Percentiles rank a stretch among this genome's conserved stretches.
These are phyloP conservation scores for Deilephila porcellus DNA, from an alignment of 2,888 invertebrate genomes.

Conservation along the genomic window DNA sequence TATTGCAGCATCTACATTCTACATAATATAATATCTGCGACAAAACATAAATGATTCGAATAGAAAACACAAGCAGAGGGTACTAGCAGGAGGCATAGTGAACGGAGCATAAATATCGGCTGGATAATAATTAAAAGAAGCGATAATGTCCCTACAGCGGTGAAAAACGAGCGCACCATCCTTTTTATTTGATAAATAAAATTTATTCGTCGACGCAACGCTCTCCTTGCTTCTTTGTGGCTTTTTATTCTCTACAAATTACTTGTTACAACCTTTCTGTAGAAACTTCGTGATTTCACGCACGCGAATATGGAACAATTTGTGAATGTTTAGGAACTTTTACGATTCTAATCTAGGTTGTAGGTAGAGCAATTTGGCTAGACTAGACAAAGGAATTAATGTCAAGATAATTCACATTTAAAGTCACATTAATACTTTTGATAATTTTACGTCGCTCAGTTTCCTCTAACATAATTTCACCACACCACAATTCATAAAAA, in stretches of 20 bases:
- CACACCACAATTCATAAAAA: no score
- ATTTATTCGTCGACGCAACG: constrained; percentile 77
- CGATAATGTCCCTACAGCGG: constrained; percentile 81
- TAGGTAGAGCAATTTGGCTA: not conserved
- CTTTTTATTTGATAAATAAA: constrained; percentile 85
- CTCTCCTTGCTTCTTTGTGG: constrained; percentile 68
- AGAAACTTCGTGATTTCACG: constrained; percentile 33
- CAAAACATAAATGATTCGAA: constrained; percentile 4
- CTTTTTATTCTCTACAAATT: constrained; percentile 65
- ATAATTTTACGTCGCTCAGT: not conserved
- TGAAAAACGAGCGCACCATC: constrained; percentile 83
- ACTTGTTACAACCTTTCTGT: constrained; percentile 55
- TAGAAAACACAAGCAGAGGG: constrained; percentile 23
- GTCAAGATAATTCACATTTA: not conserved
- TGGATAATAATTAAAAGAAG: constrained; percentile 85
- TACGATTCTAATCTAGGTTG: not conserved
- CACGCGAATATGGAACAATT: not conserved
- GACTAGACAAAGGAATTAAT: not conserved
- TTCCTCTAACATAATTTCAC: not conserved
- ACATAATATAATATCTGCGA: no score
- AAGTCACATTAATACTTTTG: not conserved
- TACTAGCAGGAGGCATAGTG: constrained; percentile 51
- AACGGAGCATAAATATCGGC: constrained; percentile 76
- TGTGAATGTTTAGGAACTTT: not conserved
- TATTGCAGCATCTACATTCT: no score